Percentiles rank a stretch among this genome's conserved stretches.
Conservation (phyloP, 2,797 vertebrate species). For the Microctenopoma stevenorrisi region DNA sequence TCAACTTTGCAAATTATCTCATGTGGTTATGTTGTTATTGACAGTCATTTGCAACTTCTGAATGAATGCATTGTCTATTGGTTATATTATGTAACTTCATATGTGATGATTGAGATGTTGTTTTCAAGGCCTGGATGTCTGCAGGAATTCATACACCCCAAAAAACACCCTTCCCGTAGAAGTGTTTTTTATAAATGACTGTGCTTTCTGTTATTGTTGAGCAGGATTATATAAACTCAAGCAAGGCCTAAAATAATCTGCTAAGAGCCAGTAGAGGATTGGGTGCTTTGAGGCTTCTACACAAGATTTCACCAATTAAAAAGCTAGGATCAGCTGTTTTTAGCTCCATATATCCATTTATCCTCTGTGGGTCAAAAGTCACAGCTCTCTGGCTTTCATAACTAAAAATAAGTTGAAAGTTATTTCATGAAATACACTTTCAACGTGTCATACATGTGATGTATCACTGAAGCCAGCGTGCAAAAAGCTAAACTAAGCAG, state of each 20-base stretch:
- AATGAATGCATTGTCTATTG: conserved; percentile 13
- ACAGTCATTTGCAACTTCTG: neutral
- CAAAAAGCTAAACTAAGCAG: conserved; percentile 1
- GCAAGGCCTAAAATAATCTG: conserved; percentile 51
- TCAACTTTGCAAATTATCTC: neutral
- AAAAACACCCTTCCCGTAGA: neutral
- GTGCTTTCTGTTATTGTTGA: conserved; percentile 31
- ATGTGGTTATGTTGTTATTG: conserved; percentile 9
- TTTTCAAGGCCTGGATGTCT: neutral
- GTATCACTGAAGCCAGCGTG: neutral
- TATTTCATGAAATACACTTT: neutral
- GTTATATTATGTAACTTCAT: neutral
- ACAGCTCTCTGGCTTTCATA: conserved; percentile 31
- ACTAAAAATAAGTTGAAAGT: neutral
- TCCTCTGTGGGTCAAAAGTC: neutral
- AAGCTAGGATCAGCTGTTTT: conserved; percentile 27
- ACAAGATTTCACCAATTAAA: conserved; percentile 45
- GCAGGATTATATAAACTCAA: conserved; percentile 53
- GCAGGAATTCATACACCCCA: neutral
- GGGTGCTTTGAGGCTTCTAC: conserved; percentile 21
- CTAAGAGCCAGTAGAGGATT: conserved; percentile 42
- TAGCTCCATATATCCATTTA: conserved; percentile 18
- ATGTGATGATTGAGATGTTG: neutral
- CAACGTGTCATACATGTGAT: neutral
- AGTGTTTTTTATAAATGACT: conserved; percentile 18